Evolutionary conservation across 2,888 invertebrate genomes (phyloP).

Genomic region (Dicranocentrus wangi): DNA sequence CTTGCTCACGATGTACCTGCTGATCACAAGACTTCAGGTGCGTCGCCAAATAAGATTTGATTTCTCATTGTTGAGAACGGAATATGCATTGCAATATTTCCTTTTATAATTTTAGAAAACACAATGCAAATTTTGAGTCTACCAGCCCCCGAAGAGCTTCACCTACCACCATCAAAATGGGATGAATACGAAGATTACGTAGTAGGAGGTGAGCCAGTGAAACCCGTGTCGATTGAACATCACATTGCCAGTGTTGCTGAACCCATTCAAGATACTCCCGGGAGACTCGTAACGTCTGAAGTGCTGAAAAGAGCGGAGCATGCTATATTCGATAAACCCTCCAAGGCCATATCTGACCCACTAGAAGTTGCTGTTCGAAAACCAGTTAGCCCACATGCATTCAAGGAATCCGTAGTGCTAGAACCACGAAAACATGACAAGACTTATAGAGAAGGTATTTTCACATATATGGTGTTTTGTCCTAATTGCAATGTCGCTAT

Average conservation of each 20-base stretch:
- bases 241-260: conserved; percentile 20
- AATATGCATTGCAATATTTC: too few relatives aligned
- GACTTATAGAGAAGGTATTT: conserved; percentile 20
- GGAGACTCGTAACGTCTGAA: conserved; percentile 86
- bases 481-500: too few relatives aligned
- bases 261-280: conserved; percentile 41
- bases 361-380: conserved; percentile 7
- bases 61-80: not conserved
- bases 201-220: conserved; percentile 72
- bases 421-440: conserved; percentile 19
- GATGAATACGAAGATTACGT: conserved; percentile 72
- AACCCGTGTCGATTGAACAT: not conserved
- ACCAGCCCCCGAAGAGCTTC: conserved; percentile 44
- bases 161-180: conserved; percentile 70
- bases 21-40: conserved; percentile 22
- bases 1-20: conserved; percentile 30
- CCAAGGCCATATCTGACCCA: conserved; percentile 79
- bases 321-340: conserved; percentile 91
- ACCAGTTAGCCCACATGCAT: conserved; percentile 18
- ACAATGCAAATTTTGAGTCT: not conserved
- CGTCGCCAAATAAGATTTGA: not conserved
- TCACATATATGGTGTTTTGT: too few relatives aligned
- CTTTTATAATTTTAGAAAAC: not conserved
- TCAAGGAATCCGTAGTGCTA: conserved; percentile 35
- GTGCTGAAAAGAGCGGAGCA: conserved; percentile 93